Evolutionary conservation across 2,888 invertebrate species (phyloP).

Genomic region (Trichogramma evanescens): DNA sequence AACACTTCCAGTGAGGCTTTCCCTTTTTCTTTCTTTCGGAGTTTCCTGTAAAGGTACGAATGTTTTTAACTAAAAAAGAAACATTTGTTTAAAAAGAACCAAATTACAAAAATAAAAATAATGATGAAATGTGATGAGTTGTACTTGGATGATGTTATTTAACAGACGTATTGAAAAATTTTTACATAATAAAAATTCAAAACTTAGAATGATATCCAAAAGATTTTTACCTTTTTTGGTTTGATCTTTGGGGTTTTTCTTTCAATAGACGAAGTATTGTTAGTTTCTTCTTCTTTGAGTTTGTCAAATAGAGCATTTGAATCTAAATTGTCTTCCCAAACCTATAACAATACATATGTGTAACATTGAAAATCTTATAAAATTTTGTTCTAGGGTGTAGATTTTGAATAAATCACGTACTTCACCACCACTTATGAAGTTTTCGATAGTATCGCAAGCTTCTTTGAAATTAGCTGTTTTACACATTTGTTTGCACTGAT

Average conservation of each 20-base stretch:
- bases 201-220: neutral
- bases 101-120: neutral
- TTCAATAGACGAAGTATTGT: constrained; percentile 31
- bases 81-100: neutral
- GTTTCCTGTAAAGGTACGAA: constrained; percentile 35
- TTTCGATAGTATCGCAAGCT: constrained; percentile 73
- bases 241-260: constrained; percentile 43
- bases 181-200: neutral
- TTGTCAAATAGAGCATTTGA: constrained; percentile 68
- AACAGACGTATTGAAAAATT: too few species aligned
- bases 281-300: constrained; percentile 55
- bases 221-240: constrained; percentile 45
- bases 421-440: constrained; percentile 66
- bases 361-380: constrained; percentile 3
- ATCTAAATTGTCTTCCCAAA: constrained; percentile 54
- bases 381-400: neutral
- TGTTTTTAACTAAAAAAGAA: constrained; percentile 23
- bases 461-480: constrained; percentile 72
- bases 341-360: constrained; percentile 33
- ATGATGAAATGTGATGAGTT: neutral
- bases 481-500: constrained; percentile 64
- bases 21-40: constrained; percentile 41
- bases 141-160: too few species aligned
- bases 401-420: constrained; percentile 43
- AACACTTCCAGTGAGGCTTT: constrained; percentile 32